Conservation (phyloP, 2,113 vertebrate species). For the Sapajus apella region DNA sequence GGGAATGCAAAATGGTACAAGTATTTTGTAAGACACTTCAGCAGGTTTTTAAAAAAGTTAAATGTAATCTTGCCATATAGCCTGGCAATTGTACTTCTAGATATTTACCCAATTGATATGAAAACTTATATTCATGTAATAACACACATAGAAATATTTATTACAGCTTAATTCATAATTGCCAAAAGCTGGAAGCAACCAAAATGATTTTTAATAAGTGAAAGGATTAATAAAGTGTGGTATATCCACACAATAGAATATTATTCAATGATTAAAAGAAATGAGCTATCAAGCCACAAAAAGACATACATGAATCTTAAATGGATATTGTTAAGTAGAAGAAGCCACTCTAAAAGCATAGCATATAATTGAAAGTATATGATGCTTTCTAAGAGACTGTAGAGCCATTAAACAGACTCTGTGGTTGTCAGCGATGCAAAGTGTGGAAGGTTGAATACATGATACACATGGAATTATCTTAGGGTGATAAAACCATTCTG, state of each 20-base stretch:
- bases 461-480: neutral
- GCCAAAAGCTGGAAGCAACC: neutral
- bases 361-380: neutral
- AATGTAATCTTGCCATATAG: neutral
- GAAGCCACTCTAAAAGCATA: neutral
- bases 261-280: neutral
- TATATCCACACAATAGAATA: neutral
- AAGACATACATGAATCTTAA: neutral
- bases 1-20: neutral
- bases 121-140: neutral
- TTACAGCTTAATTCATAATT: neutral
- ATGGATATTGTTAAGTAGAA: neutral
- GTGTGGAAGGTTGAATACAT: neutral
- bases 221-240: neutral
- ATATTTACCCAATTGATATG: neutral
- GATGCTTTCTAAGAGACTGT: neutral
- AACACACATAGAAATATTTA: neutral
- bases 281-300: neutral
- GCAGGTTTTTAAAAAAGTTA: neutral
- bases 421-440: neutral
- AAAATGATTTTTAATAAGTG: neutral
- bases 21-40: neutral
- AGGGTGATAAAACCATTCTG: neutral
- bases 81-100: neutral
- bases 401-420: neutral